phyloP scores from a whole-genome alignment of 2,113 vertebrate genomes.

The Rhagologus leucostigma region DNA sequence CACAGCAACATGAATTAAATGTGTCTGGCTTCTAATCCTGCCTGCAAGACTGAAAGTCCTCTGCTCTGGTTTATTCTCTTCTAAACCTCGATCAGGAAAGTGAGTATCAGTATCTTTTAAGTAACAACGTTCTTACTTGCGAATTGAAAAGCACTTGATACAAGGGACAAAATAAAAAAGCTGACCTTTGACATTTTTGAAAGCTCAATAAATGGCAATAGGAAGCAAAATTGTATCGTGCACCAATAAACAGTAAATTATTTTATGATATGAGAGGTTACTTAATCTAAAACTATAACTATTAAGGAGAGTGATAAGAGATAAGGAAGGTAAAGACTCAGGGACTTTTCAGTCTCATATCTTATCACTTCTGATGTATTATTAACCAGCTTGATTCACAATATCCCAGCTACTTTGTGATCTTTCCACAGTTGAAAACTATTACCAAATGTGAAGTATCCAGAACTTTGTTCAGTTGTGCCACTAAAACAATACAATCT shows the following conservation, averaged over 20 bases:
- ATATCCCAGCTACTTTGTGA: constrained; percentile 35
- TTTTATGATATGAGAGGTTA: constrained; percentile 58
- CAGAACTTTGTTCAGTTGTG: constrained; percentile 63
- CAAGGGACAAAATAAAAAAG: neutral
- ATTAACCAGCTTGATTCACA: constrained; percentile 64
- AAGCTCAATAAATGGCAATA: constrained; percentile 15
- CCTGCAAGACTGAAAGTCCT: neutral
- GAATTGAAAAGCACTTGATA: neutral
- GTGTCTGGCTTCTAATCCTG: neutral
- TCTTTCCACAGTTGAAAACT: constrained; percentile 52
- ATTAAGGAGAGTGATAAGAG: constrained; percentile 66
- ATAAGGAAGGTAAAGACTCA: constrained; percentile 67
- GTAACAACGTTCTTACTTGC: neutral
- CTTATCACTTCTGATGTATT: constrained; percentile 62
- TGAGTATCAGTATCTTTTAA: neutral
- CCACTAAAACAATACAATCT: constrained; percentile 20
- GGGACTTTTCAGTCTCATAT: constrained; percentile 62
- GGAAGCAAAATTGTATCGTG: constrained; percentile 3
- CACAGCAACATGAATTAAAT: neutral
- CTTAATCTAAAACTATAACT: constrained; percentile 64
- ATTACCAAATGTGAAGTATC: constrained; percentile 28
- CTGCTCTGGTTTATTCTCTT: neutral
- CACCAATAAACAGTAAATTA: constrained; percentile 38
- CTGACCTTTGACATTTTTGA: constrained; percentile 6
- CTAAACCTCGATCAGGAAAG: neutral